phyloP scores from a whole-genome alignment of 2,113 vertebrate genomes.

The Cyphomyrus discorhynchus region DNA sequence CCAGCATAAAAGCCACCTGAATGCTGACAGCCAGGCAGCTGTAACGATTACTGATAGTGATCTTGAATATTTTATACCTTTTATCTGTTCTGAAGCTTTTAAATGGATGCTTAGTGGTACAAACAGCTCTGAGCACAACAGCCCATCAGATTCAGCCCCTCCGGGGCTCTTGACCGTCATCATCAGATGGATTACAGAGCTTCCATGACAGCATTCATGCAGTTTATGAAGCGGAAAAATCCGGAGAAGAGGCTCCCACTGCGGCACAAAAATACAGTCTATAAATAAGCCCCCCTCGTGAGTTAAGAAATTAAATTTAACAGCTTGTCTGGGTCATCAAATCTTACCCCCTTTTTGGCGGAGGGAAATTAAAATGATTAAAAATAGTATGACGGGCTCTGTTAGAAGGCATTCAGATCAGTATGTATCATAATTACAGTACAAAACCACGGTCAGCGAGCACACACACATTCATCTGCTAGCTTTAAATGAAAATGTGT shows the following conservation, averaged over 20 bases:
- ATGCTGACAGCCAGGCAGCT: neutral
- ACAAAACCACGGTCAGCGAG: neutral
- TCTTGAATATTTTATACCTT: conserved; percentile 2
- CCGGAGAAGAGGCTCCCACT: neutral
- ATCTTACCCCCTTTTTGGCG: neutral
- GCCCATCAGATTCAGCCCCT: neutral
- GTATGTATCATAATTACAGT: conserved; percentile 1
- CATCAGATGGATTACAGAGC: neutral
- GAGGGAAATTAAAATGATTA: neutral
- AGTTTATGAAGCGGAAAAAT: neutral
- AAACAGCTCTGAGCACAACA: neutral
- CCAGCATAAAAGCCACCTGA: neutral
- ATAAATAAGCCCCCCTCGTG: neutral
- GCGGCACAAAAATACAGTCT: neutral
- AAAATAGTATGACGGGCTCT: neutral
- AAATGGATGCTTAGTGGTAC: neutral
- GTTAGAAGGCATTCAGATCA: neutral
- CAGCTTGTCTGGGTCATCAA: conserved; percentile 5
- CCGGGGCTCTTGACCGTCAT: neutral
- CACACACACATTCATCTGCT: neutral
- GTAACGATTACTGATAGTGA: neutral
- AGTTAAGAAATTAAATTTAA: neutral
- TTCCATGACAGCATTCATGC: neutral
- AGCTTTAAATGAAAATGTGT: neutral
- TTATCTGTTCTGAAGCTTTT: neutral